Percentiles rank a stretch among this genome's conserved stretches.
phyloP scores from a whole-genome alignment of 1,140 invertebrate species.

The Pteromalus puparum region DNA sequence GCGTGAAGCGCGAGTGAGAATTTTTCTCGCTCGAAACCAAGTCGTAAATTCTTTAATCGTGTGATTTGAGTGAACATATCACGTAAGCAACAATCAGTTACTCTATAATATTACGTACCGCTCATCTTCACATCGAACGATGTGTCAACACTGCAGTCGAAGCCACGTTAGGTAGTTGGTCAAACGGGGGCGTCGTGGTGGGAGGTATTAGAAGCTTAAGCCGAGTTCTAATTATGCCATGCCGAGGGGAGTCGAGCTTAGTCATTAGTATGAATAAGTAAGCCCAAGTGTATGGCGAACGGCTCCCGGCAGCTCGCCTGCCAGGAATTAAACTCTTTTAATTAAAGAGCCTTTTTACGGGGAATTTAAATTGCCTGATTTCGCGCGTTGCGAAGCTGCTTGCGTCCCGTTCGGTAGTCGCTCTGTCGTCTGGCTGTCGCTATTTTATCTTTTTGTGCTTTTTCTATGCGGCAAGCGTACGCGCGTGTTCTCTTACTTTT shows the following conservation, averaged over 20 bases:
- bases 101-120: too few relatives aligned
- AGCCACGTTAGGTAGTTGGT: slow-evolving; percentile 1
- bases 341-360: slow-evolving; percentile 71
- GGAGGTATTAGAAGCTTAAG: slow-evolving; percentile 45
- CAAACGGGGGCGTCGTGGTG: not conserved
- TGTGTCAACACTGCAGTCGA: not conserved
- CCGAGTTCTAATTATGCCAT: slow-evolving; percentile 57
- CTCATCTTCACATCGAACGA: slow-evolving; percentile 30
- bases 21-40: not conserved
- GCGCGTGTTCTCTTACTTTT: slow-evolving; percentile 6
- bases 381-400: slow-evolving; percentile 35
- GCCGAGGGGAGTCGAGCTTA: slow-evolving; percentile 31
- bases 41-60: not conserved
- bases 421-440: not conserved
- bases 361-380: slow-evolving; percentile 74
- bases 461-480: not conserved
- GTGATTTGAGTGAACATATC: too few relatives aligned
- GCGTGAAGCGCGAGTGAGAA: not conserved
- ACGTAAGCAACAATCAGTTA: not conserved
- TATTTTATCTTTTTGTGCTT: not conserved
- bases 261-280: slow-evolving; percentile 73
- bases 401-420: not conserved
- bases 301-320: slow-evolving; percentile 51
- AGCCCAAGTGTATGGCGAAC: slow-evolving; percentile 38
- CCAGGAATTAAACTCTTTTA: slow-evolving; percentile 70